Conservation (phyloP, 2,797 vertebrate species). For the Notolabrus celidotus region DNA sequence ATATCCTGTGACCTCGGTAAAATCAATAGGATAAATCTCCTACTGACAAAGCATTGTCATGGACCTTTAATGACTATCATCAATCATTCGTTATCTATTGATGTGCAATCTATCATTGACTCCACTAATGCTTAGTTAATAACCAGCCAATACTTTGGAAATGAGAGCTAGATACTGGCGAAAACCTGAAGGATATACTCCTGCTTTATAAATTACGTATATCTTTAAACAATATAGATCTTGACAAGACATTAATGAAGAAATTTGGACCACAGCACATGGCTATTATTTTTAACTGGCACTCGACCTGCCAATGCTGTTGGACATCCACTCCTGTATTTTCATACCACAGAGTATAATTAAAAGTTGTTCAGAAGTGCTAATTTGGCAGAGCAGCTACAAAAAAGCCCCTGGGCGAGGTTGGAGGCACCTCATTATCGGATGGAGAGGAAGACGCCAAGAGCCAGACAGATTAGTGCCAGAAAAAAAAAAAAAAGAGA, state of each 20-base stretch:
- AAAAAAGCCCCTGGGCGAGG: constrained; percentile 62
- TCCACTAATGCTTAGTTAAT: constrained; percentile 33
- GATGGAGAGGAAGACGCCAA: constrained; percentile 57
- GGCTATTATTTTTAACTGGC: constrained; percentile 52
- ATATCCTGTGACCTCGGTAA: constrained; percentile 64
- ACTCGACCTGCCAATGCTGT: constrained; percentile 36
- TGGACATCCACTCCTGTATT: constrained; percentile 54
- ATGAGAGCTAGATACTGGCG: background rate
- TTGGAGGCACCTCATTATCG: constrained; percentile 77
- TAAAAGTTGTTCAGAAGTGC: constrained; percentile 77
- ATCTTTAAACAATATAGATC: background rate
- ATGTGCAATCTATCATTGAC: constrained; percentile 64
- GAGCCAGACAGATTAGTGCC: constrained; percentile 73
- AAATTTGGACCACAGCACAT: constrained; percentile 29
- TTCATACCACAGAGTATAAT: constrained; percentile 73
- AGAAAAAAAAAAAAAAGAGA: constrained; percentile 46
- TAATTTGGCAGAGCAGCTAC: constrained; percentile 70
- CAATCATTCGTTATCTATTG: constrained; percentile 69
- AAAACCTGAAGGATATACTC: background rate
- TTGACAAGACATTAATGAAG: constrained; percentile 22
- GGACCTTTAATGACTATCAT: constrained; percentile 70
- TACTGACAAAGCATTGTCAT: constrained; percentile 62
- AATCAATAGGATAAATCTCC: constrained; percentile 72
- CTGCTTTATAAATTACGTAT: background rate
- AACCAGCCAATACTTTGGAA: constrained; percentile 24